phyloP scores from a whole-genome alignment of 2,888 invertebrate species.

The Eustalomyia histrio region DNA sequence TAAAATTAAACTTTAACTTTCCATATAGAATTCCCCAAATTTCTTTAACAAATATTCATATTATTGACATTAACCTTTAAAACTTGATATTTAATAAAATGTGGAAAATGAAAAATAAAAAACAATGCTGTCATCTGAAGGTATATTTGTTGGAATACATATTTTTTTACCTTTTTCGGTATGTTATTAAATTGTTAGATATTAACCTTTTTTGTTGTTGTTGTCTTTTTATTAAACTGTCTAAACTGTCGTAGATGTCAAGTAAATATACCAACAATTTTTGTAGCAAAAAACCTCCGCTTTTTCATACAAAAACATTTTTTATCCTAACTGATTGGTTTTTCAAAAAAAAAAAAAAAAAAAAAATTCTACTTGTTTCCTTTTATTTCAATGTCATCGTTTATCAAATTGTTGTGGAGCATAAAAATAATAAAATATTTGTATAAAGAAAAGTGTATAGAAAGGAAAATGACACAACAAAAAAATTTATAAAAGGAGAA shows the following conservation, averaged over 20 bases:
- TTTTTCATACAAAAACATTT: slow-evolving; percentile 25
- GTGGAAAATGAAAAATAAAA: too few species aligned
- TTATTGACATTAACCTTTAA: too few species aligned
- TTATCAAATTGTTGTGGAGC: slow-evolving; percentile 46
- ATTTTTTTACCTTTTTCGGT: background rate
- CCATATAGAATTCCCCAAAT: too few species aligned
- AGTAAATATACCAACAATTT: slow-evolving; percentile 42
- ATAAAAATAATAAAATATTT: background rate
- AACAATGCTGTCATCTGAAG: too few species aligned
- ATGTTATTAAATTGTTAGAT: slow-evolving; percentile 10
- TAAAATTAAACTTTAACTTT: too few species aligned
- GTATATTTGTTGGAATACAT: too few species aligned
- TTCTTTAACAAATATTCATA: too few species aligned
- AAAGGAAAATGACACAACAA: slow-evolving; percentile 45
- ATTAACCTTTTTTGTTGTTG: slow-evolving; percentile 5
- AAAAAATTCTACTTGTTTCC: slow-evolving; percentile 24
- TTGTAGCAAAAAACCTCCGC: slow-evolving; percentile 13
- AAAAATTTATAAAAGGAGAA: slow-evolving; percentile 17
- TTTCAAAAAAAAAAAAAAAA: slow-evolving; percentile 22
- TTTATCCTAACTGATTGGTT: slow-evolving; percentile 52
- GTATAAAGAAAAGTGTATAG: slow-evolving; percentile 6
- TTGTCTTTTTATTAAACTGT: slow-evolving; percentile 18
- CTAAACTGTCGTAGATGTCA: slow-evolving; percentile 54
- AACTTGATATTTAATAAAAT: too few species aligned
- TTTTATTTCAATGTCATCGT: slow-evolving; percentile 49